Conservation (phyloP, 2,797 vertebrate genomes). For the Lutjanus campechanus region DNA sequence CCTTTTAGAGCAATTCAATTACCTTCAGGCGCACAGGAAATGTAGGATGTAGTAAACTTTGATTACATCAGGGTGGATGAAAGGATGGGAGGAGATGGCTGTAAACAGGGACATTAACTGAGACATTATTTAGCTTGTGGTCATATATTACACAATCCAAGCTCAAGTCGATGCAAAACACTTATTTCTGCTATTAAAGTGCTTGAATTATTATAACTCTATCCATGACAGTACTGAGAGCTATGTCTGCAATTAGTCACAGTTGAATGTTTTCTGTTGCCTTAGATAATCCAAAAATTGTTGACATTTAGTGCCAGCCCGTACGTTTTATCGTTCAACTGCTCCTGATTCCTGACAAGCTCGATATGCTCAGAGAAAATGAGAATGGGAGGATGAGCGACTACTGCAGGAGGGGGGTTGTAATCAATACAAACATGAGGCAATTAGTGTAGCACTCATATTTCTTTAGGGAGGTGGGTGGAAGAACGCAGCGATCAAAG, state of each 20-base stretch:
- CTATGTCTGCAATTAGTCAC: slow-evolving; percentile 61
- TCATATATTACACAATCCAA: slow-evolving; percentile 29
- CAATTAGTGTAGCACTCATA: slow-evolving; percentile 78
- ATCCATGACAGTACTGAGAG: slow-evolving; percentile 22
- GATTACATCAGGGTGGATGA: slow-evolving; percentile 64
- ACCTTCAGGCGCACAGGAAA: slow-evolving; percentile 80
- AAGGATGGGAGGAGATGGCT: slow-evolving; percentile 54
- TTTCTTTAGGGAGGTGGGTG: slow-evolving; percentile 72
- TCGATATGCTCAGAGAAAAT: slow-evolving; percentile 43
- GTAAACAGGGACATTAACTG: slow-evolving; percentile 56
- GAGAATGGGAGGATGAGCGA: slow-evolving; percentile 60
- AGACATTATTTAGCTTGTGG: slow-evolving; percentile 51
- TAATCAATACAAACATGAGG: slow-evolving; percentile 80
- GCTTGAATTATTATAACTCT: slow-evolving; percentile 22
- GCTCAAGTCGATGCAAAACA: slow-evolving; percentile 23
- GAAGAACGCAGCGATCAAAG: slow-evolving; percentile 64
- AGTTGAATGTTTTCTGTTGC: slow-evolving; percentile 66
- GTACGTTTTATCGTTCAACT: slow-evolving; percentile 50
- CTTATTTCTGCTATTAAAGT: slow-evolving; percentile 43
- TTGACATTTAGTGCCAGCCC: slow-evolving; percentile 67
- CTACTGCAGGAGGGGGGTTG: slow-evolving; percentile 45
- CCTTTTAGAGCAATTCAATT: slow-evolving; percentile 91
- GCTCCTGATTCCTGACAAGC: slow-evolving; percentile 60
- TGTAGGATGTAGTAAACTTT: slow-evolving; percentile 63
- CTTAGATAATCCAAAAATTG: slow-evolving; percentile 68